phyloP scores from a whole-genome alignment of 2,797 vertebrate species.

The Clamator glandarius region DNA sequence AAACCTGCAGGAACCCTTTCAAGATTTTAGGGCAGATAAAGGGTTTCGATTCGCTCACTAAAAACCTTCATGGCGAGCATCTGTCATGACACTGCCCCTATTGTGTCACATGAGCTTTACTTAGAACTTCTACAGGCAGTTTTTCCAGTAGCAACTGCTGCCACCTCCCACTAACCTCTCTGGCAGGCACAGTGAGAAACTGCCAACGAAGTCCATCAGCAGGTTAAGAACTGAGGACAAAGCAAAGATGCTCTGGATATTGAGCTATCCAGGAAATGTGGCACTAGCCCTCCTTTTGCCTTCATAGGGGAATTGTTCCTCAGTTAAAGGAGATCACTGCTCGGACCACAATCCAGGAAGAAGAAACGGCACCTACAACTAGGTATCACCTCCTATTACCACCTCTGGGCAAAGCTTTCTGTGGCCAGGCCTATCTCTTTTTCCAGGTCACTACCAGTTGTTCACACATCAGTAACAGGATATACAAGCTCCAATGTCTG shows the following conservation, averaged over 20 bases:
- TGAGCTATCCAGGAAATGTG: accelerated
- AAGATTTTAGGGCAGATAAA: background rate
- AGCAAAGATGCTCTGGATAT: background rate
- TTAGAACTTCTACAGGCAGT: background rate
- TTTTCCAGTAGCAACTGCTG: background rate
- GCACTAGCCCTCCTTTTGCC: background rate
- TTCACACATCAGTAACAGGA: background rate
- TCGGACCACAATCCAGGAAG: background rate
- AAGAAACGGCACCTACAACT: background rate
- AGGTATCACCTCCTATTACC: background rate
- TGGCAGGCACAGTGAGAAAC: background rate
- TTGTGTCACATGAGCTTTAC: background rate
- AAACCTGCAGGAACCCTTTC: background rate
- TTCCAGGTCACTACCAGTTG: background rate
- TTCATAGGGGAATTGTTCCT: background rate
- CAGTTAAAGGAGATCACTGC: background rate
- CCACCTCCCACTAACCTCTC: conserved; percentile 2
- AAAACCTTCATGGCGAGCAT: background rate
- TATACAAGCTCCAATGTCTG: background rate
- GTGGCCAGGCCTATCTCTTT: background rate
- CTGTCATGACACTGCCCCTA: background rate
- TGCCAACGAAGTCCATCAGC: accelerated
- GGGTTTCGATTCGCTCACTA: conserved; percentile 16
- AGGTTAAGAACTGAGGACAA: background rate
- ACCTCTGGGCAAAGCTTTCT: background rate